A percentile compares a stretch with the other conserved stretches of the same genome.
These are phyloP conservation scores for Pentalonia nigronervosa DNA, from an alignment of 1,140 invertebrate species.

Conservation along the genomic window DNA sequence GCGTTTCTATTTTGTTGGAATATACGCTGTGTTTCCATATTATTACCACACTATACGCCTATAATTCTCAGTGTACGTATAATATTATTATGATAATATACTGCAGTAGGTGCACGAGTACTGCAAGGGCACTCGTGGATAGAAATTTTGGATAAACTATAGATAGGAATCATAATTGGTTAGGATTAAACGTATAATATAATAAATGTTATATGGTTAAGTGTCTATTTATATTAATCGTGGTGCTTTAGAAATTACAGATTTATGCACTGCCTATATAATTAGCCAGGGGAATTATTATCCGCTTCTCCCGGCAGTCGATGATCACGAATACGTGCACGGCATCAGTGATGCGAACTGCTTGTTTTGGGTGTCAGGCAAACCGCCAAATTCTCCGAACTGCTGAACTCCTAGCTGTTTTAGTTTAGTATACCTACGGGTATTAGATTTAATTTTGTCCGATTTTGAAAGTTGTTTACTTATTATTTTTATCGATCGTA, in stretches of 20 bases:
- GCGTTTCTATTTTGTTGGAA: background rate
- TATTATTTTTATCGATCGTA: background rate
- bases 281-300: background rate
- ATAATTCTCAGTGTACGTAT: background rate
- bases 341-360: background rate
- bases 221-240: conserved; percentile 2
- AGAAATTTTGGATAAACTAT: background rate
- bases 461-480: background rate
- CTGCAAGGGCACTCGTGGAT: background rate
- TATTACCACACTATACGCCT: background rate
- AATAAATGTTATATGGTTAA: background rate
- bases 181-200: background rate
- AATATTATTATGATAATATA: too few species aligned
- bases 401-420: background rate
- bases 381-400: background rate
- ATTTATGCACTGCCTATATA: background rate
- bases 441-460: background rate
- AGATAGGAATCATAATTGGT: background rate
- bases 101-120: background rate
- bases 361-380: background rate
- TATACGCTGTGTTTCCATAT: background rate
- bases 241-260: background rate
- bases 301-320: background rate
- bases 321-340: background rate
- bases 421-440: background rate